Conservation (phyloP, 2,113 vertebrate species). For the Butorides virescens region DNA sequence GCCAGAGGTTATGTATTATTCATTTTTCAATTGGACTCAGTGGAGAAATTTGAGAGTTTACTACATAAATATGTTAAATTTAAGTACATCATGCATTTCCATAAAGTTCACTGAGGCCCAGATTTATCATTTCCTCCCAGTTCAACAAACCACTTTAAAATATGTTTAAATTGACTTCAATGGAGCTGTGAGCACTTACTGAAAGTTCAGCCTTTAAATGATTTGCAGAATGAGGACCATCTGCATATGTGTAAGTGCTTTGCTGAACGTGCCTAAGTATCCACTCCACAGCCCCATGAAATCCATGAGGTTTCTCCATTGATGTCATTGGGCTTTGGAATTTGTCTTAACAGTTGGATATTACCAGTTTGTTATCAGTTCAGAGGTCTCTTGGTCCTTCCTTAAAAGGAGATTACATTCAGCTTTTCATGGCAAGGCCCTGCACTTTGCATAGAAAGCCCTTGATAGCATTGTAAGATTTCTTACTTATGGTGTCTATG, state of each 20-base stretch:
- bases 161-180: neutral
- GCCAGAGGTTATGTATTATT: conserved; percentile 49
- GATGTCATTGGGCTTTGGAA: neutral
- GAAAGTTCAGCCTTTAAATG: conserved; percentile 5
- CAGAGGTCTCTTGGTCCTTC: neutral
- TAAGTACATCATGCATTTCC: conserved; percentile 32
- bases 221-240: neutral
- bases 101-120: conserved; percentile 17
- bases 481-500: neutral
- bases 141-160: conserved; percentile 25
- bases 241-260: neutral
- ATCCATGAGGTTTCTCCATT: neutral
- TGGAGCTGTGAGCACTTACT: neutral
- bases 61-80: conserved; percentile 50
- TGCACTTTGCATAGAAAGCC: neutral
- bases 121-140: conserved; percentile 13
- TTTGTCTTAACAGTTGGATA: neutral
- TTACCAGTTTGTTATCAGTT: neutral
- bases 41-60: conserved; percentile 49
- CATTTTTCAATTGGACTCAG: conserved; percentile 54
- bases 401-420: neutral
- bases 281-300: neutral
- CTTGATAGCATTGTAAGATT: neutral
- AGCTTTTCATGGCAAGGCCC: neutral
- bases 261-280: neutral